Base-by-base conservation (phyloP, 2,797 vertebrate genomes). In the Lepidocolaptes lacrymiger region DNA sequence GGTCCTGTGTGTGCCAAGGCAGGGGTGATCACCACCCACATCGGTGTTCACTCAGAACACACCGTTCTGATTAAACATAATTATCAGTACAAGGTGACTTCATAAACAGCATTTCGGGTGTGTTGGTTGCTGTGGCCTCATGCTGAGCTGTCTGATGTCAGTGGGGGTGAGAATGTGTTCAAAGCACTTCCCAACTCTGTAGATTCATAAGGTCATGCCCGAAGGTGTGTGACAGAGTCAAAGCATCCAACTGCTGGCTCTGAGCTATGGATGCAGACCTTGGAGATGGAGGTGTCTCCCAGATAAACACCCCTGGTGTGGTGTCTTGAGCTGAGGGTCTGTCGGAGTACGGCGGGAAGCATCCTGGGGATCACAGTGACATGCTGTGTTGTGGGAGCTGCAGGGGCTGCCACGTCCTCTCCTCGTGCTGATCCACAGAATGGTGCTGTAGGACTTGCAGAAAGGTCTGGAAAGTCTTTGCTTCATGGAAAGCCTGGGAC, bases 311-410 rank as follows among this genome's bases (percentile, higher is more conserved):
- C 1, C 37, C 20, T 13, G 24, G 39, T 13, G 1, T 12, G 77
- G 32, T 26, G 4, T 5, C 22, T 4, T 3, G 58, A 51, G 44
- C 37, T 28, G 0, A 15, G 24, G 48, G 21, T 24, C 14, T 51
- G 41, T 20, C 23, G 10, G 34, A 15, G 17, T 0, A 2, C 19
- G 4, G n/a, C 1, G 55, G 58, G 49, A 2, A 30, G 10, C 1
- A 0, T 2, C 2, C 11, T 8, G 68, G 36, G 14, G 27, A 2
- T 26, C 1, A 0, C 51, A 5, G 56, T 3, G 68, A 17, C 2
- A 0, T 0, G 6, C 19, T 0, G 0, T 27, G 54, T 7, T 10
- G 3, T 5, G 51, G 56, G 39, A 74, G 78, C 62, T 34, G 30
- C 54, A 23, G 71, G 74, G 63, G 34, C 79, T 77, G 66, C 69